Evolutionary conservation across 2,888 invertebrate genomes (phyloP).

Genomic region (Aleiodes alternator): DNA sequence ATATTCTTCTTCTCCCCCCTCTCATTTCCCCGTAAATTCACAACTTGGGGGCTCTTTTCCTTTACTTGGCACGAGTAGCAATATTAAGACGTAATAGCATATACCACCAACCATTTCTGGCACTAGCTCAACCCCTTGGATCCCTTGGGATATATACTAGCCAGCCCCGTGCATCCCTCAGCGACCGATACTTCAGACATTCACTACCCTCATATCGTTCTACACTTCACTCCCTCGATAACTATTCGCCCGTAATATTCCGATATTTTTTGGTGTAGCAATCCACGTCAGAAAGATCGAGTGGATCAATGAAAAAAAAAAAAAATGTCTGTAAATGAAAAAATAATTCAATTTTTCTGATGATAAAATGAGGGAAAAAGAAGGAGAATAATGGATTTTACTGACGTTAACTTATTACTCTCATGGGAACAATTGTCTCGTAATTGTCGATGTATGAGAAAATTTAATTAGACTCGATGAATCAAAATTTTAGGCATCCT

Average conservation of each 20-base stretch:
- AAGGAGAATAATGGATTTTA: too few species aligned
- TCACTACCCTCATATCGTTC: conserved; percentile 34
- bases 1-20: not conserved
- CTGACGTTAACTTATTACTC: too few species aligned
- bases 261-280: not conserved
- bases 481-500: too few species aligned
- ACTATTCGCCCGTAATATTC: conserved; percentile 25
- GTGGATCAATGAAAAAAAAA: too few species aligned
- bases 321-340: too few species aligned
- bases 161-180: conserved; percentile 25
- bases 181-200: conserved; percentile 37
- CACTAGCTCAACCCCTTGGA: conserved; percentile 52
- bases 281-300: not conserved
- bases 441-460: too few species aligned
- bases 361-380: too few species aligned
- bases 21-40: not conserved
- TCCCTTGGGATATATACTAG: conserved; percentile 38
- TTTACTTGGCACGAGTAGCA: conserved; percentile 56
- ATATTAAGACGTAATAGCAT: conserved; percentile 63
- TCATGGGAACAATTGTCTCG: too few species aligned
- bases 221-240: conserved; percentile 35
- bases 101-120: conserved; percentile 52
- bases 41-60: conserved; percentile 31
- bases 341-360: too few species aligned
- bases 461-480: too few species aligned